Evolutionary conservation across 2,888 invertebrate genomes (phyloP).

Genomic region (Sylvicola cinctus): DNA sequence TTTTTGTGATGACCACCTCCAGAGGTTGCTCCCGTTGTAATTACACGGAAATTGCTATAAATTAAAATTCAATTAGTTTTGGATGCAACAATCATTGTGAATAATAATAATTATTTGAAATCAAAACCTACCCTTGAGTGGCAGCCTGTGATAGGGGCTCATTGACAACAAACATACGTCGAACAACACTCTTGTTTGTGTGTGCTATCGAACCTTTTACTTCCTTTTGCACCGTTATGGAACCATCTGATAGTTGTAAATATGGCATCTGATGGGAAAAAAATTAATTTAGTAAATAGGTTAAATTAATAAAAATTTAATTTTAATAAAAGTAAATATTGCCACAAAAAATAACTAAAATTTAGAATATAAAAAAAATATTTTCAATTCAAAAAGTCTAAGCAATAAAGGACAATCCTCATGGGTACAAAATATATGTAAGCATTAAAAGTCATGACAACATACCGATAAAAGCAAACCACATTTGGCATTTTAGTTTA

Average conservation of each 20-base stretch:
- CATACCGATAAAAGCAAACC: too few relatives aligned
- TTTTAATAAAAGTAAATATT: too few relatives aligned
- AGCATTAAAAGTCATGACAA: too few relatives aligned
- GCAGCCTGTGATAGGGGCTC: constrained; percentile 21
- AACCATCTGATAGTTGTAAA: constrained; percentile 19
- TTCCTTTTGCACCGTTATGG: constrained; percentile 23
- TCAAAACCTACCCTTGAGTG: constrained; percentile 18
- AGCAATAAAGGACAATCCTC: background rate
- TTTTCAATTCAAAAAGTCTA: background rate
- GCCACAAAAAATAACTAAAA: too few relatives aligned
- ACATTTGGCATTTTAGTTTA: too few relatives aligned
- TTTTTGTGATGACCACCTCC: constrained; percentile 21
- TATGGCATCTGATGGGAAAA: constrained; percentile 23
- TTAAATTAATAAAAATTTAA: too few relatives aligned
- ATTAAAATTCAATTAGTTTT: constrained; percentile 7
- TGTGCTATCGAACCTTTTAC: constrained; percentile 20
- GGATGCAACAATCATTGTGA: background rate
- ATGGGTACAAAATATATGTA: too few relatives aligned
- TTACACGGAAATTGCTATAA: constrained; percentile 16
- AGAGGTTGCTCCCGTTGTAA: constrained; percentile 18
- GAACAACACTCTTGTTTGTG: constrained; percentile 23
- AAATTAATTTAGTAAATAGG: constrained; percentile 6
- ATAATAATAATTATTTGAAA: background rate
- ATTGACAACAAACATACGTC: constrained; percentile 26
- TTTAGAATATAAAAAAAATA: too few relatives aligned